A percentile compares a stretch with the other conserved stretches of the same genome.
These are phyloP conservation scores for Pterois miles DNA, from an alignment of 2,797 vertebrate species.

Conservation along the genomic window DNA sequence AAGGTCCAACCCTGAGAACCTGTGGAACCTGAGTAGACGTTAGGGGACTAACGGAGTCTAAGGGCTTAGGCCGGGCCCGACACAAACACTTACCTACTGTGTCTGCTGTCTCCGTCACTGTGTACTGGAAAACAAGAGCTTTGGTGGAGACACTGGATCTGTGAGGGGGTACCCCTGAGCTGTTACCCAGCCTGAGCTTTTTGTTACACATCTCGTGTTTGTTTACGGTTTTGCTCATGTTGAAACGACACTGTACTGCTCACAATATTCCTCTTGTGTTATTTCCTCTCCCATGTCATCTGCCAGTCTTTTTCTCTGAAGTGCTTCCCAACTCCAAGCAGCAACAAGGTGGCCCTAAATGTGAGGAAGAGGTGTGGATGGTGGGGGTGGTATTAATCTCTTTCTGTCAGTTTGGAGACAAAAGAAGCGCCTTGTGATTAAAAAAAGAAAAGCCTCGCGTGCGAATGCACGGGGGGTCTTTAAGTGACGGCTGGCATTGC, in stretches of 20 bases:
- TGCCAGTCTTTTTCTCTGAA: conserved; percentile 53
- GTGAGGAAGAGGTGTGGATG: conserved; percentile 29
- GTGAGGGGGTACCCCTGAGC: conserved; percentile 57
- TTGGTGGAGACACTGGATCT: conserved; percentile 73
- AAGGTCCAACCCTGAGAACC: conserved; percentile 75
- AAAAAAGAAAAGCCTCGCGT: conserved; percentile 54
- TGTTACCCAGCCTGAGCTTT: conserved; percentile 51
- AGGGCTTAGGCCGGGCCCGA: conserved; percentile 78
- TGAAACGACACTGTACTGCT: conserved; percentile 58
- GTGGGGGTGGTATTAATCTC: conserved; percentile 40
- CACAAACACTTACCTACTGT: conserved; percentile 80
- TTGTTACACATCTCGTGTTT: conserved; percentile 71
- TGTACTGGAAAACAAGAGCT: conserved; percentile 84
- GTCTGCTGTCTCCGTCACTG: conserved; percentile 79
- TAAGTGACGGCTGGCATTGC: conserved; percentile 44
- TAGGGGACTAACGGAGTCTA: conserved; percentile 77
- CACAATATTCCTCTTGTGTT: conserved; percentile 70
- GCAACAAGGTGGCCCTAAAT: conserved; percentile 49
- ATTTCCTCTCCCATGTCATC: conserved; percentile 66
- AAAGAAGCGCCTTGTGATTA: conserved; percentile 39
- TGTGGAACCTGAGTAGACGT: conserved; percentile 77
- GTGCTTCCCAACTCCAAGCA: conserved; percentile 59
- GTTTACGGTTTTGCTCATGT: conserved; percentile 68
- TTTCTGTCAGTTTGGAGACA: conserved; percentile 53
- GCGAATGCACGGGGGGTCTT: conserved; percentile 52